Base-by-base conservation (phyloP, 2,113 vertebrate species). In the Sitta europaea region DNA sequence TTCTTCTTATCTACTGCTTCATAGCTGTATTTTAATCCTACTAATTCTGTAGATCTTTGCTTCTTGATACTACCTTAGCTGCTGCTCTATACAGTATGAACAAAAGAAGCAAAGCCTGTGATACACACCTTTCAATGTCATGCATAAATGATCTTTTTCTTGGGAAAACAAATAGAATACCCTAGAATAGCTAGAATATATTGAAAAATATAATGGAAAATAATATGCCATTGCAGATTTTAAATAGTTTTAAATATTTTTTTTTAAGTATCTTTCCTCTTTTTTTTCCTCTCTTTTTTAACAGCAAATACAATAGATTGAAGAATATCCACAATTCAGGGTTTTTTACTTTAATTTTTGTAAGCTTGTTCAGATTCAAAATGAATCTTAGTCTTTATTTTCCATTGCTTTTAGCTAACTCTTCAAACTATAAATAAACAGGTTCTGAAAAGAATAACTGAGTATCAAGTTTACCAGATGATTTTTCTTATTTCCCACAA, bases 241-340 rank as follows among this genome's bases (percentile, higher is more conserved):
- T 72, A 10, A 67, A 51, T 54, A 38, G 2, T 33, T 72, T 59
- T 7, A 8, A 65, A n/a, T 4, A 35, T 20, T 42, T 33, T 8
- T n/a, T 90, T 96, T 53, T 8, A n/a, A n/a, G n/a, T n/a, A n/a
- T n/a, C n/a, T n/a, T 59, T 71, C 50, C 21, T 45, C n/a, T 72
- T 17, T 54, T 2, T 7, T 75, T 76, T 51, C 15, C 5, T 61
- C 9, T 63, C 5, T n/a, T 57, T 59, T 86, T 58, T 59, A 38
- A 13, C 6, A 68, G 11, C 24, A 54, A 63, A 45, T 31, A 28
- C 1, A 51, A 48, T 11, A 62, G 7, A 36, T 9, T 63, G 3
- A 68, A 55, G 6, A 55, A 59, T 54, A 38, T 19, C 7, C 9
- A 62, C 8, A 11, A 20, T 14, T 36, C 5, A 13, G n/a, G n/a